Percentiles rank a stretch among this genome's conserved stretches.
These are phyloP conservation scores for Xenopus laevis DNA, from an alignment of 2,113 vertebrate genomes.

Conservation along the genomic window DNA sequence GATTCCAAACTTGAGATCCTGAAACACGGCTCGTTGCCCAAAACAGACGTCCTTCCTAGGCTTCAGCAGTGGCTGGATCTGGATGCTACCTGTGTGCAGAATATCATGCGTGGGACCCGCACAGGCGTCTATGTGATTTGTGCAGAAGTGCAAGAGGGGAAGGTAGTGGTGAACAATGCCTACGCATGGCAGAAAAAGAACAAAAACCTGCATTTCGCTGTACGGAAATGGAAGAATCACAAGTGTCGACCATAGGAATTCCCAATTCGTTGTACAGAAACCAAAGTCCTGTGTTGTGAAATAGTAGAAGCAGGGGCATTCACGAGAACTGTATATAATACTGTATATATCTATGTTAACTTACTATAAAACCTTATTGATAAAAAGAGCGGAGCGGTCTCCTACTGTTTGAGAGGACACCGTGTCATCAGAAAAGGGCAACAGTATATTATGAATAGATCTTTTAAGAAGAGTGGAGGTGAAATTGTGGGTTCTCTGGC, in stretches of 20 bases:
- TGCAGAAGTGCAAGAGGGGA: constrained; percentile 66
- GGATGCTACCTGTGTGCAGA: constrained; percentile 74
- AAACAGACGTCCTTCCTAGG: constrained; percentile 61
- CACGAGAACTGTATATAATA: constrained; percentile 4
- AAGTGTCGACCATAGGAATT: constrained; percentile 60
- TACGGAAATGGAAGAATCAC: constrained; percentile 71
- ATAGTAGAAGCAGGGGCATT: background rate
- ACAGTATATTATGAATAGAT: too few species aligned
- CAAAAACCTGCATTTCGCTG: constrained; percentile 67
- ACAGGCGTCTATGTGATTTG: constrained; percentile 69
- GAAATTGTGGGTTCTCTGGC: too few species aligned
- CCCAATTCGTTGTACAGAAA: background rate
- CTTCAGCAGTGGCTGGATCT: constrained; percentile 74
- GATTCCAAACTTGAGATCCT: constrained; percentile 69
- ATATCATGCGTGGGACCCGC: constrained; percentile 67
- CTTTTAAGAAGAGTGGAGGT: too few species aligned
- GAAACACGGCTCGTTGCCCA: constrained; percentile 70
- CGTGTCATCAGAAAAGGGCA: too few species aligned
- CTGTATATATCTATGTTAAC: constrained; percentile 16
- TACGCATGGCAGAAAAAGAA: constrained; percentile 72
- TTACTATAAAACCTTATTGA: background rate
- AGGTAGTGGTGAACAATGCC: constrained; percentile 70
- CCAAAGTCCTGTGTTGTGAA: background rate
- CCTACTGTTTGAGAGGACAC: too few species aligned
- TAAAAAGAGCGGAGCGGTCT: too few species aligned